phyloP scores from a whole-genome alignment of 2,888 invertebrate species.

The Caenorhabditis zanzibari region DNA sequence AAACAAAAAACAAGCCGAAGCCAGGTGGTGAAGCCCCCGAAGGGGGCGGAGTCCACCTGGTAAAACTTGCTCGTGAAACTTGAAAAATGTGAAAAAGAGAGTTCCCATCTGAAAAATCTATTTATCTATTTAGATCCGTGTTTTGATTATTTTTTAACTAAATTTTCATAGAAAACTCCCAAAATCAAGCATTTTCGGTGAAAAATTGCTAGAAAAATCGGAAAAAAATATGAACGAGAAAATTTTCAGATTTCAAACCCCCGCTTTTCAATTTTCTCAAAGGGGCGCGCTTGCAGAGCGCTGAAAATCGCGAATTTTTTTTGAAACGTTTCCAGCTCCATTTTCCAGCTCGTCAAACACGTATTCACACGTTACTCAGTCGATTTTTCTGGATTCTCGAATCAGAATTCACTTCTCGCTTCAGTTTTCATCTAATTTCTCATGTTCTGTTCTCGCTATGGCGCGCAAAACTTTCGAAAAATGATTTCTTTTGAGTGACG shows the following conservation, averaged over 20 bases:
- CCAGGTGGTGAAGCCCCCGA: no score
- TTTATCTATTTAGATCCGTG: no score
- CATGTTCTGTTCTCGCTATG: background rate
- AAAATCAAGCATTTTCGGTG: background rate
- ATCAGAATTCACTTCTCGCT: background rate
- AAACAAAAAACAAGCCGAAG: no score
- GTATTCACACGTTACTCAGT: conserved; percentile 15
- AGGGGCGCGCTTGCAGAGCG: background rate
- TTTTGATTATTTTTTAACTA: no score
- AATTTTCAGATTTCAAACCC: background rate
- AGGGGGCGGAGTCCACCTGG: no score
- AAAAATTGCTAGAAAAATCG: background rate
- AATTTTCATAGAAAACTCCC: background rate
- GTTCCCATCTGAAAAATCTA: no score
- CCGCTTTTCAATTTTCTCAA: background rate
- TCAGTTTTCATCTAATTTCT: background rate
- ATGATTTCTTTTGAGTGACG: conserved; percentile 21
- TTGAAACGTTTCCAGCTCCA: background rate
- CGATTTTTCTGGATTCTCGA: background rate
- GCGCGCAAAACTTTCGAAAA: conserved; percentile 49
- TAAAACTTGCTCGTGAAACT: no score
- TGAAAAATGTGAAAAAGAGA: no score
- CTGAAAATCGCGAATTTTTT: background rate
- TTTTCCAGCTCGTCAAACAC: conserved; percentile 1
- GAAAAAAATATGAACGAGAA: background rate